Base-by-base conservation (phyloP, 64 coral and sea anemone species). In the Montipora cactus region DNA sequence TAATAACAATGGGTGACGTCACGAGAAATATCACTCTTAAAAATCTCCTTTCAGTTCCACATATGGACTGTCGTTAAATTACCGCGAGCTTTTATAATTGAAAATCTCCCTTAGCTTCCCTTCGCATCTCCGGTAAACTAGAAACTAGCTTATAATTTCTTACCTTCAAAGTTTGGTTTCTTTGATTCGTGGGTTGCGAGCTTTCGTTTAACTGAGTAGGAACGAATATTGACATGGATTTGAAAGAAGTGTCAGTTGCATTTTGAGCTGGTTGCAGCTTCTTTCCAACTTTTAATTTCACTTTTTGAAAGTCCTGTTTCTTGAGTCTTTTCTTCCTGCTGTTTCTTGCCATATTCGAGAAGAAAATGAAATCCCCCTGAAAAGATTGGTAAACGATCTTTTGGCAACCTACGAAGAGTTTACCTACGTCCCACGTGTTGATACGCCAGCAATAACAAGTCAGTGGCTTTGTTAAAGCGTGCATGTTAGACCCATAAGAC, bases 241-340 rank as follows among this genome's bases (percentile, higher is more conserved):
- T 99, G 86, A 99, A 99, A 21, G 92, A 91, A 12, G 95, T 90
- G 59, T 91, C 89, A 2, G 98, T 99, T 52, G 73, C 92, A 89
- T 94, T 96, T 19, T 84, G 61, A 4, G 94, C 95, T 48, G 88
- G 90, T 59, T 93, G 92, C 10, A 94, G 69, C 47, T 94, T 96
- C 77, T 94, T 94, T 74, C 98, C 98, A 61, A 99, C 98, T 76
- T 94, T 99, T 13, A 99, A 76, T 89, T 96, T 99, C 69, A 96
- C 85, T 45, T 99, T 99, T 62, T 96, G 96, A 67, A 99, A 99
- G 75, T 99, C 95, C 49, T 94, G 76, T 49, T 99, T 80, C 25
- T 91, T 99, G 14, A 94, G 91, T 68, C 94, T 96, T 74, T 88
- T 96, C 88, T 99, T 99, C 20, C 98, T 76, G 49, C 94, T 99